A percentile compares a stretch with the other conserved stretches of the same genome.
phyloP scores from a whole-genome alignment of 2,113 vertebrate species.

The Sapayoa aenigma region DNA sequence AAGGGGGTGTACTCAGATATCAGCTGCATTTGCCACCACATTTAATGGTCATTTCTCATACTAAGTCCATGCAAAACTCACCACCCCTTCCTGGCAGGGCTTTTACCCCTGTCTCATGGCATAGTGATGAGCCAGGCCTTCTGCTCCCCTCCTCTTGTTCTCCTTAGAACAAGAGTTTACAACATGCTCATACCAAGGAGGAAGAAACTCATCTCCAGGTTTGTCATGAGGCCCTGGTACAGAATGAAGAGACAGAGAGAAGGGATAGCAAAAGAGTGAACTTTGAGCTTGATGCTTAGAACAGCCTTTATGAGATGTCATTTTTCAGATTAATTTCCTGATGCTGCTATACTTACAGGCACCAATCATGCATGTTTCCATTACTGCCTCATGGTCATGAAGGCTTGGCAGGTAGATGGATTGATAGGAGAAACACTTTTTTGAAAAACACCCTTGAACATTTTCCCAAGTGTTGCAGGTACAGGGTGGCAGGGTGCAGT shows the following conservation, averaged over 20 bases:
- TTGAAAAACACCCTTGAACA: background rate
- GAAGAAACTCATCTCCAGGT: background rate
- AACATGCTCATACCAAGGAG: background rate
- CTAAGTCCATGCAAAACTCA: background rate
- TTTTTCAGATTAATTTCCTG: background rate
- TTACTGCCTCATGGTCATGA: background rate
- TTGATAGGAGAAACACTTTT: background rate
- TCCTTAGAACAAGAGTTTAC: too few relatives aligned
- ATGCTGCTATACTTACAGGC: background rate
- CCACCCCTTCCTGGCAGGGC: background rate
- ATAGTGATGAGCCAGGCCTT: background rate
- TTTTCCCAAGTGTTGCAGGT: background rate
- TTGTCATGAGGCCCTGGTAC: background rate
- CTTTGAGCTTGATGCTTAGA: background rate
- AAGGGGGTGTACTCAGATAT: accelerated
- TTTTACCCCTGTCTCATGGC: background rate
- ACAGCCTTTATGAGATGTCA: background rate
- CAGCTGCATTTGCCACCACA: background rate
- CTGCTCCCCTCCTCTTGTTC: background rate
- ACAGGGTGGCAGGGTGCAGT: background rate
- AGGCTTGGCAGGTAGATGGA: background rate
- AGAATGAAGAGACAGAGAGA: background rate
- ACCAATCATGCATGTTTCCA: background rate
- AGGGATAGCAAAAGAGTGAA: background rate
- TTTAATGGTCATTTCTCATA: background rate